Evolutionary conservation across 2,888 invertebrate species (phyloP).

Genomic region (Dasysyrphus albostriatus): DNA sequence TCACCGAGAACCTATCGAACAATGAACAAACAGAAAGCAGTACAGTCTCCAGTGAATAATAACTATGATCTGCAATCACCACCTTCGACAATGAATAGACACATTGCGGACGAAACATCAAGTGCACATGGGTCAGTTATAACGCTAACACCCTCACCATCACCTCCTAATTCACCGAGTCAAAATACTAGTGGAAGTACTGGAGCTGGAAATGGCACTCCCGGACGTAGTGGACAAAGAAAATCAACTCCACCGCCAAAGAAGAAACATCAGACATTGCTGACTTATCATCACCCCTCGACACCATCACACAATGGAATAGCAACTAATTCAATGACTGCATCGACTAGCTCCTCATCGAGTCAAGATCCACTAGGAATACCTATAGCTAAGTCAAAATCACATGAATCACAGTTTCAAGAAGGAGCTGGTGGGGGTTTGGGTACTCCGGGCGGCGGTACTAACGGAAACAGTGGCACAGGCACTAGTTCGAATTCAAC

Average conservation of each 20-base stretch:
- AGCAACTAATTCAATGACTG: constrained; percentile 63
- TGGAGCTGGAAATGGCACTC: constrained; percentile 80
- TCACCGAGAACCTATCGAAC: constrained; percentile 81
- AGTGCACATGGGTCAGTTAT: constrained; percentile 79
- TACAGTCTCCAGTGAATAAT: constrained; percentile 74
- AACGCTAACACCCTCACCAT: constrained; percentile 82
- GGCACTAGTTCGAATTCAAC: constrained; percentile 70
- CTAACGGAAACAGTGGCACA: constrained; percentile 56
- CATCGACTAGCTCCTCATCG: constrained; percentile 61
- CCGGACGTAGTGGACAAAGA: constrained; percentile 80
- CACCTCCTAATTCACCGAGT: constrained; percentile 83
- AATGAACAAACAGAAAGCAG: constrained; percentile 77
- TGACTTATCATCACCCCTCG: constrained; percentile 81
- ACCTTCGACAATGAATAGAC: constrained; percentile 65
- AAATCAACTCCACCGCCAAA: constrained; percentile 89
- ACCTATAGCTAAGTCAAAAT: constrained; percentile 93
- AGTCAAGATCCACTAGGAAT: constrained; percentile 83
- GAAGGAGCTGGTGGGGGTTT: constrained; percentile 84
- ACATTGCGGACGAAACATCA: constrained; percentile 77
- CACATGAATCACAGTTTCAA: constrained; percentile 95
- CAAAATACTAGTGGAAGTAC: constrained; percentile 74
- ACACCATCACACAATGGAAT: constrained; percentile 78
- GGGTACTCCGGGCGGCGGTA: constrained; percentile 83
- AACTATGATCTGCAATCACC: constrained; percentile 77
- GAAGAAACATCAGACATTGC: constrained; percentile 88